A percentile compares a stretch with the other conserved stretches of the same genome.
These are phyloP conservation scores for Cyanoderma ruficeps DNA, from an alignment of 2,113 vertebrate genomes.

Conservation along the genomic window DNA sequence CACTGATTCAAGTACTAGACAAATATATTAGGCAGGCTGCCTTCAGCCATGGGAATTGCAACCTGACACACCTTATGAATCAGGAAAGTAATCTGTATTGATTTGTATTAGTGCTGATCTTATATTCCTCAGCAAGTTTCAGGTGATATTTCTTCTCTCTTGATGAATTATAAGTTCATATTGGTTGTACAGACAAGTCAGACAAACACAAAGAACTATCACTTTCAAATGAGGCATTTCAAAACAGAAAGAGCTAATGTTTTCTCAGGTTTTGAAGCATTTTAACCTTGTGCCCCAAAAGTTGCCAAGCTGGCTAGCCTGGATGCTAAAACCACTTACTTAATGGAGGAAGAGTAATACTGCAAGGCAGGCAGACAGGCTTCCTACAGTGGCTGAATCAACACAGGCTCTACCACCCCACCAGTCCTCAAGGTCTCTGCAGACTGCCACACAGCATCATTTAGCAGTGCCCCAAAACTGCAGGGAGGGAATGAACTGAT, in stretches of 20 bases:
- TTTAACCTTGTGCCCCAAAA: not conserved
- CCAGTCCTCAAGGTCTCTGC: not conserved
- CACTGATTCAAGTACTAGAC: not conserved
- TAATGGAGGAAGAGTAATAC: not conserved
- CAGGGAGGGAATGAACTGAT: not conserved
- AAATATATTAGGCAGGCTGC: not conserved
- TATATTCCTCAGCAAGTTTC: not conserved
- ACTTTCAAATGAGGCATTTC: conserved; percentile 2
- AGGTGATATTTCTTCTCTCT: not conserved
- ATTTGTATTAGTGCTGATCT: conserved; percentile 24
- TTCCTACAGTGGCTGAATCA: not conserved
- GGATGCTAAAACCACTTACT: not conserved
- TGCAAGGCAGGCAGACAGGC: not conserved
- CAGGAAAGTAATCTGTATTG: conserved; percentile 29
- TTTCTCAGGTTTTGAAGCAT: not conserved
- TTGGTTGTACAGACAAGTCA: not conserved
- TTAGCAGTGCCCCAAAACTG: not conserved
- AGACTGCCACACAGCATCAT: not conserved
- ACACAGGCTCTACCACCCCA: not conserved
- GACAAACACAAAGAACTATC: not conserved
- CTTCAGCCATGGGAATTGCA: not conserved
- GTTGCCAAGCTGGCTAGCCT: not conserved
- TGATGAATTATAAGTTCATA: not conserved
- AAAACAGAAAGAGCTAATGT: not conserved
- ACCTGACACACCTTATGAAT: conserved; percentile 6